These are phyloP conservation scores for Agapetus fuscipes DNA, from an alignment of 2,888 invertebrate genomes.

Conservation along the genomic window DNA sequence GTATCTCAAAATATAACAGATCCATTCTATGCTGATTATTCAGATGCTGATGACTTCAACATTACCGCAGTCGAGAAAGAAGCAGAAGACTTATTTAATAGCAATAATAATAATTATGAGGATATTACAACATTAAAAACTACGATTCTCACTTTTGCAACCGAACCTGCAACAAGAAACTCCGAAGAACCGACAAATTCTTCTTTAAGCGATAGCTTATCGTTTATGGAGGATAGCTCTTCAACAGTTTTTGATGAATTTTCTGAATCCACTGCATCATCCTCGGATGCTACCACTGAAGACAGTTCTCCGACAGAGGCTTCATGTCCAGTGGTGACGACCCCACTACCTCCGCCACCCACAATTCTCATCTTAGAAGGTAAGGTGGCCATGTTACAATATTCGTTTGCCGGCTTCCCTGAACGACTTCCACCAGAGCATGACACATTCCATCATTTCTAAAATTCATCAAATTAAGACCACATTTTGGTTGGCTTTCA, in stretches of 20 bases:
- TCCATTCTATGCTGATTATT: conserved; percentile 35
- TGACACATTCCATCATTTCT: background rate
- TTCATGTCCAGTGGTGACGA: conserved; percentile 32
- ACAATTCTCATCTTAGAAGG: conserved; percentile 81
- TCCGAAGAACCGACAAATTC: background rate
- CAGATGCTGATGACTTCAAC: conserved; percentile 26
- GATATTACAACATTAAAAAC: too few relatives aligned
- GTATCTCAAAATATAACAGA: conserved; percentile 31
- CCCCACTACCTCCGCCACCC: conserved; percentile 52
- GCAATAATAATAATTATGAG: too few relatives aligned
- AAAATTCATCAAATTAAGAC: background rate
- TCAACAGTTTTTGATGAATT: background rate
- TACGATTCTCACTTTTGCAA: too few relatives aligned
- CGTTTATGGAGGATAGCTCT: background rate
- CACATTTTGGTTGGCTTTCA: background rate
- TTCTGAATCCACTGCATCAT: conserved; percentile 19
- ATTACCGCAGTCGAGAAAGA: too few relatives aligned
- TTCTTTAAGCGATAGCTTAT: conserved; percentile 1
- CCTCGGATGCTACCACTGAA: conserved; percentile 23
- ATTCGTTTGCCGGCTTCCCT: conserved; percentile 12
- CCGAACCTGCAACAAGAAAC: too few relatives aligned
- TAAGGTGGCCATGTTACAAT: conserved; percentile 35
- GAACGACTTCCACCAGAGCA: conserved; percentile 1
- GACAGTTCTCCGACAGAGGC: conserved; percentile 12
- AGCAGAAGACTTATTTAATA: too few relatives aligned